Evolutionary conservation across 2,888 invertebrate species (phyloP), one percentile per base, ranked within the genome.

Genomic region (Nemurella pictetii): DNA sequence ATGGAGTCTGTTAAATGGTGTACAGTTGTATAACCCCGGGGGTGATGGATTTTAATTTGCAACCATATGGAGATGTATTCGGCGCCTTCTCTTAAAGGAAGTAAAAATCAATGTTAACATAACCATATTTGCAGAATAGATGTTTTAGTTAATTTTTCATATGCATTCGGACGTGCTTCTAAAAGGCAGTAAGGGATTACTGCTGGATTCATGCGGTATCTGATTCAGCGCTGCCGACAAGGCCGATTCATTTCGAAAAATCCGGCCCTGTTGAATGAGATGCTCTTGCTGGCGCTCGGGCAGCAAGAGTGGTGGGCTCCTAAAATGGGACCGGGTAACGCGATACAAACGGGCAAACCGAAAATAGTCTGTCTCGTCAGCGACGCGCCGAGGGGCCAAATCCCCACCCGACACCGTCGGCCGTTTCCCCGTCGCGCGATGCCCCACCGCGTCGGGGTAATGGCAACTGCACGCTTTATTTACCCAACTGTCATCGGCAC

Each of bases 321-420:
- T 92, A 93, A 93, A 93, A 93, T 93, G 93, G 93, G 90, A 89
- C 91, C 91, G 89, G 91, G 93, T 92, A 93, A 93, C 90, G 92
- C 92, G 93, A 93, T 93, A 92, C 91, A 84, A 86, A 83, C 80
- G 28, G 84, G 32, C 80, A 84, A 73, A n/a, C 55, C 83, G 86
- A 84, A 84, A 86, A 85, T 85, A 85, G 85, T 85, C 82, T 25
- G 80, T 55, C 84, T 26, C 84, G 77, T 84, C 36, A 35, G 80
- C 35, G 30, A 27, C 80, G 55, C 35, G 55, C 84, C 26, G 36
- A 5, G 30, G 77, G 92, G 89, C 89, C 90, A 89, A 88, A 89
- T 89, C 89, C 89, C 89, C 89, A 89, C n/a, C 55, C 20, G 1
- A 20, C 55, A 20, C 55, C 1, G 55, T 55, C 32, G 9, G 55